Evolutionary conservation across 2,797 vertebrate genomes (phyloP), one percentile per base, ranked within the genome.

Genomic region (Chaunax sp.): DNA sequence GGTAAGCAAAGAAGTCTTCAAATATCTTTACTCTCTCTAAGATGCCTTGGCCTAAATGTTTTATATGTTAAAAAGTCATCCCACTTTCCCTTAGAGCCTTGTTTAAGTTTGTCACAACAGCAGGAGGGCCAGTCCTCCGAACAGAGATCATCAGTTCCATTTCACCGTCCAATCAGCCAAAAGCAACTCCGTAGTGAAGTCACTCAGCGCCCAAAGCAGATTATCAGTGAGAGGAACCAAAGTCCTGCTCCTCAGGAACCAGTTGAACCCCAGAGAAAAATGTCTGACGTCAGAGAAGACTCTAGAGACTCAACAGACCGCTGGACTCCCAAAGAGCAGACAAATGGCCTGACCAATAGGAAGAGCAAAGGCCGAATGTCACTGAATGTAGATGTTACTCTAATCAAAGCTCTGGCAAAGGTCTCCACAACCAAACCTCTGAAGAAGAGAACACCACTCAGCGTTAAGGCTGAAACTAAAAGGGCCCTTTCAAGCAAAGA

Each of bases 151-250:
- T 83, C 78, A 20, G 54, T 47, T 69, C 65, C 72, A 28, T 28
- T 20, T 44, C 18, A 6, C 3, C 15, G 30, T 28, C 51, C 75
- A 51, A 13, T 78, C 67, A 81, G 58, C 67, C 83, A 86, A 63
- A 90, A 89, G 72, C 68, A 86, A 49, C 65, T 92, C 33, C 86
- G 93, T 43, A 22, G 23, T 0, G 81, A 92, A 40, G 74, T 93
- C 41, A 91, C 76, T 0, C 68, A 90, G 68, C 83, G 71, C 20
- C 78, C 92, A 45, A 75, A 94, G 78, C 63, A 74, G 60, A 68
- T 92, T 37, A 37, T 92, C 45, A 69, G 1, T 28, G 73, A 89
- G 49, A 77, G 20, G 37, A 83, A 75, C 22, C 69, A 79, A 77
- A 68, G 74, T 30, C 40, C 57, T 28, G 26, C 33, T 23, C 19